phyloP scores from a whole-genome alignment of 2,888 invertebrate genomes.

The Nasonia oneida region DNA sequence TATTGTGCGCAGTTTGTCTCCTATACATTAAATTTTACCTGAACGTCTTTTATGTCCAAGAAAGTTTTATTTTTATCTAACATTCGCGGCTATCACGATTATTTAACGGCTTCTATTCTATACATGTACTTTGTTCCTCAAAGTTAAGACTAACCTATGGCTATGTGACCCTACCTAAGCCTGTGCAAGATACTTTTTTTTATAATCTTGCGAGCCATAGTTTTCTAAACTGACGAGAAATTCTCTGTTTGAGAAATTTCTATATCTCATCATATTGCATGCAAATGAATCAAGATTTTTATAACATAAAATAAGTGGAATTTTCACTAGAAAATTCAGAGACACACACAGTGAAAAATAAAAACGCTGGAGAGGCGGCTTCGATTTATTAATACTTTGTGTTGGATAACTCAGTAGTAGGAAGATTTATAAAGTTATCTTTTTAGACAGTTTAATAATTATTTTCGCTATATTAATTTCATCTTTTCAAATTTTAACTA shows the following conservation, averaged over 20 bases:
- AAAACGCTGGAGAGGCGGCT: conserved; percentile 33
- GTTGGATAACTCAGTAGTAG: neutral
- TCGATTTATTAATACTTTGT: conserved; percentile 20
- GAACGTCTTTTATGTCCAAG: conserved; percentile 18
- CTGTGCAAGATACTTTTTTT: conserved; percentile 38
- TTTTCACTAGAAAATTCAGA: conserved; percentile 54
- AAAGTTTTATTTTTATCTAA: conserved; percentile 26
- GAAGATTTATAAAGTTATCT: too few species aligned
- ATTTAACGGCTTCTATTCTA: neutral
- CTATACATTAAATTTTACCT: conserved; percentile 39
- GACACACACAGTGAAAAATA: conserved; percentile 33
- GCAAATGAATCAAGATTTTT: conserved; percentile 22
- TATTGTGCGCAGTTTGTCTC: conserved; percentile 67
- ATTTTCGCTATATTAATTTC: too few species aligned
- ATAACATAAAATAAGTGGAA: conserved; percentile 46
- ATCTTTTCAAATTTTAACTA: too few species aligned
- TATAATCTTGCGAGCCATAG: neutral
- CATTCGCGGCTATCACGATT: neutral
- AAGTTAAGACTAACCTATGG: conserved; percentile 19
- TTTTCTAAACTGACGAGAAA: conserved; percentile 7
- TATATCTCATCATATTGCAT: conserved; percentile 21
- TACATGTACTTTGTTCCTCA: conserved; percentile 56
- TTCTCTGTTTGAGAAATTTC: conserved; percentile 30
- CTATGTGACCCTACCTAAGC: conserved; percentile 19
- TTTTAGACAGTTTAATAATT: too few species aligned